Conservation (phyloP, 1,140 invertebrate genomes). For the Hydropsyche tenuis region DNA sequence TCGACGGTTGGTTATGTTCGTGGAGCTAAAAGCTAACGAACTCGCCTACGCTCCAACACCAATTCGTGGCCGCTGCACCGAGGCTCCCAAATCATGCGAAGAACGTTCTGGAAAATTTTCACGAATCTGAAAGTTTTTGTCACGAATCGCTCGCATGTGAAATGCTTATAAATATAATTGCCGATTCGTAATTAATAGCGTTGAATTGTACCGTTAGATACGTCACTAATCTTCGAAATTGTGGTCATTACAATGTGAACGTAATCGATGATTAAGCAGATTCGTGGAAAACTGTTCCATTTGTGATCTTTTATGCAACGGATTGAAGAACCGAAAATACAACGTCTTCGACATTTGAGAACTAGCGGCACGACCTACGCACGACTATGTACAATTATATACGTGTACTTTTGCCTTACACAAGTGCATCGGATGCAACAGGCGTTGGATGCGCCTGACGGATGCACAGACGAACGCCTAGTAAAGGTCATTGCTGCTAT, state of each 20-base stretch:
- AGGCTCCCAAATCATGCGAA: not conserved
- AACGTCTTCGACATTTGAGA: not conserved
- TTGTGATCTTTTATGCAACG: too few species aligned
- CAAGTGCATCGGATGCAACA: slow-evolving; percentile 26
- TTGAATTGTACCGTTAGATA: too few species aligned
- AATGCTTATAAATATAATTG: not conserved
- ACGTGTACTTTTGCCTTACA: not conserved
- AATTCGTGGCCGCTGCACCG: not conserved
- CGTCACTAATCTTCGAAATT: too few species aligned
- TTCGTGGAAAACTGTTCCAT: too few species aligned
- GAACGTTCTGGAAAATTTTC: not conserved
- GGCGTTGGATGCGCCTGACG: slow-evolving; percentile 8
- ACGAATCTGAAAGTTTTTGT: not conserved
- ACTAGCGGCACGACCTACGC: not conserved
- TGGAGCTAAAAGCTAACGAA: slow-evolving; percentile 22
- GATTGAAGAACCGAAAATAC: too few species aligned
- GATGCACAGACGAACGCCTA: slow-evolving; percentile 18
- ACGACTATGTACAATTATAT: too few species aligned
- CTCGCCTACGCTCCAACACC: slow-evolving; percentile 24
- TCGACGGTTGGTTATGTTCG: slow-evolving; percentile 15
- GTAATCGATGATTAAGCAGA: too few species aligned
- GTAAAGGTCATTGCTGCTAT: slow-evolving; percentile 29
- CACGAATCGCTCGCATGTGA: not conserved
- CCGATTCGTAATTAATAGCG: too few species aligned
- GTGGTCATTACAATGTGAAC: too few species aligned